Evolutionary conservation across 23 tunicate species (phyloP).

Genomic region (Oikopleura vanhoeffeni): DNA sequence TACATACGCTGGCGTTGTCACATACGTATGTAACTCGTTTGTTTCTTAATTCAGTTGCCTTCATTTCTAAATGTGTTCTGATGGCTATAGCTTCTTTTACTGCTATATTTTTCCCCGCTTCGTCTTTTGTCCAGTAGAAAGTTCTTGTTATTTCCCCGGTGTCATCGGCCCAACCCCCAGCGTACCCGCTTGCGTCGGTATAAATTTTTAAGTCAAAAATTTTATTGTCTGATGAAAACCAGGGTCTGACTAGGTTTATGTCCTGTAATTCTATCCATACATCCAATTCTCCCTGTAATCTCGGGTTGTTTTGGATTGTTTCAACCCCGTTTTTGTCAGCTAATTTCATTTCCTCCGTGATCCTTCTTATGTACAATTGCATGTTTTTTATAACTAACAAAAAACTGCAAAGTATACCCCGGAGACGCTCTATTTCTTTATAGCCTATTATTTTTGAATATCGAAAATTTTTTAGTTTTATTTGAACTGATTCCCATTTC

Average conservation of each 20-base stretch:
- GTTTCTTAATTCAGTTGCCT: neutral
- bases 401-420: neutral
- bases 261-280: neutral
- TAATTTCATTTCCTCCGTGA: neutral
- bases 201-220: neutral
- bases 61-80: too few relatives aligned
- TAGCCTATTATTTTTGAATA: neutral
- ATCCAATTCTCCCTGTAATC: neutral
- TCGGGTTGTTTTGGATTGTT: too few relatives aligned
- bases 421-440: neutral
- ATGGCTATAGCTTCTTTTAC: neutral
- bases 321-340: neutral
- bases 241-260: neutral
- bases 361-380: neutral
- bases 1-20: neutral
- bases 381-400: too few relatives aligned
- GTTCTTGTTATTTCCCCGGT: too few relatives aligned
- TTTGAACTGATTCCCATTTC: neutral
- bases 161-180: neutral
- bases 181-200: neutral
- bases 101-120: neutral
- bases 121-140: too few relatives aligned
- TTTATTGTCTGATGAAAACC: neutral
- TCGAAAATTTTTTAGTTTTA: neutral
- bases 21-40: neutral